Percentiles rank a stretch among this genome's conserved stretches.
These are phyloP conservation scores for Todus mexicanus DNA, from an alignment of 2,797 vertebrate species.

Conservation along the genomic window DNA sequence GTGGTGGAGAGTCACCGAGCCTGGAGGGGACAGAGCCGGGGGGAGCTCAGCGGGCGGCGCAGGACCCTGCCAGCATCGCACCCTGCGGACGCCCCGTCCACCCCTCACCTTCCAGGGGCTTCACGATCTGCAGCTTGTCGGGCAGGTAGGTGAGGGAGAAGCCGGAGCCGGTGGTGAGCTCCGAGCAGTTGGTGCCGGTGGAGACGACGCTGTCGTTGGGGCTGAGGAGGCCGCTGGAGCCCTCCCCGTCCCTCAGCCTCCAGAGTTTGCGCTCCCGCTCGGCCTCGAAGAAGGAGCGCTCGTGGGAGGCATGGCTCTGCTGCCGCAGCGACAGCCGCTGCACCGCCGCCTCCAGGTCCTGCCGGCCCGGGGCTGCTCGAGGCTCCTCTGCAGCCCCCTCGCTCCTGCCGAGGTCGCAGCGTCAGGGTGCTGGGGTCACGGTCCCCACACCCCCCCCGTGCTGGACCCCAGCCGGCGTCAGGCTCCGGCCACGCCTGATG, in stretches of 20 bases:
- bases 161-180: slow-evolving; percentile 77
- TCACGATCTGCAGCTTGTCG: slow-evolving; percentile 88
- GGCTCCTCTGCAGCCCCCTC: background rate
- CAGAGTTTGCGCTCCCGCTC: slow-evolving; percentile 79
- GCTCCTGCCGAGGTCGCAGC: background rate
- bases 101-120: slow-evolving; percentile 86
- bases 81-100: background rate
- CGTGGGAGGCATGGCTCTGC: slow-evolving; percentile 77
- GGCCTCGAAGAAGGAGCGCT: slow-evolving; percentile 83
- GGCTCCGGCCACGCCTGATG: background rate
- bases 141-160: slow-evolving; percentile 82
- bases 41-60: rapidly evolving
- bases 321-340: slow-evolving; percentile 80
- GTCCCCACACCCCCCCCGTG: rapidly evolving
- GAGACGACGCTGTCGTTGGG: slow-evolving; percentile 82
- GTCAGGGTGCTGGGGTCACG: background rate
- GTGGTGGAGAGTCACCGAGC: slow-evolving; percentile 85
- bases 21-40: slow-evolving; percentile 23
- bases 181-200: slow-evolving; percentile 81
- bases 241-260: slow-evolving; percentile 67
- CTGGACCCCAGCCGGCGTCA: background rate
- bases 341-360: slow-evolving; percentile 83
- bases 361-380: slow-evolving; percentile 74
- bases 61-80: background rate
- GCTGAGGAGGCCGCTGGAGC: slow-evolving; percentile 82